A percentile compares a stretch with the other conserved stretches of the same genome.
Conservation (phyloP, 2,113 vertebrate species). For the Cryptotis parvus region DNA sequence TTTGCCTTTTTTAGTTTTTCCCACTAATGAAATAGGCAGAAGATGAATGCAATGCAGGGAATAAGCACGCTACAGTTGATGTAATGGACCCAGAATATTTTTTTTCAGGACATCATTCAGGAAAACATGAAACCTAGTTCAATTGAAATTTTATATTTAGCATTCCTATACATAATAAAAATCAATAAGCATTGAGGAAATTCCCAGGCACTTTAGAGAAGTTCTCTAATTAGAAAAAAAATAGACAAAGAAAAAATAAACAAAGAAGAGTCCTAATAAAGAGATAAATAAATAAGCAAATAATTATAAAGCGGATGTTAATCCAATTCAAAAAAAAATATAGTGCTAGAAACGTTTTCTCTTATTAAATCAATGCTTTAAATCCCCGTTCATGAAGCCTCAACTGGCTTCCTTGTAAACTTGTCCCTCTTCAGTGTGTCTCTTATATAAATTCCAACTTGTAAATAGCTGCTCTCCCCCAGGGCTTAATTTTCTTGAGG, state of each 20-base stretch:
- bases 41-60: constrained; percentile 78
- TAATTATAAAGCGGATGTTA: background rate
- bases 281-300: background rate
- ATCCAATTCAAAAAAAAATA: background rate
- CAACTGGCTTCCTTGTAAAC: background rate
- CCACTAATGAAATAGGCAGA: constrained; percentile 73
- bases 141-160: constrained; percentile 77
- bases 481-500: background rate
- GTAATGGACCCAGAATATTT: constrained; percentile 15
- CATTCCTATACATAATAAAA: constrained; percentile 65
- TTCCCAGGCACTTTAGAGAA: constrained; percentile 19
- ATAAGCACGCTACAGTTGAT: constrained; percentile 47
- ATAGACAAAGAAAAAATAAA: background rate
- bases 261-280: background rate
- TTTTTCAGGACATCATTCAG: constrained; percentile 63
- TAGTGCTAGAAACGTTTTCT: background rate
- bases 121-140: constrained; percentile 80
- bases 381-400: background rate
- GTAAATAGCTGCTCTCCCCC: background rate
- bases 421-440: too few species aligned
- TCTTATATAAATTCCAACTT: background rate
- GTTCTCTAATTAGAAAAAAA: constrained; percentile 47
- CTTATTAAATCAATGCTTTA: constrained; percentile 18
- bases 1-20: constrained; percentile 70
- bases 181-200: constrained; percentile 57